Evolutionary conservation across 2,797 vertebrate species (phyloP).

Genomic region (Merluccius polli): DNA sequence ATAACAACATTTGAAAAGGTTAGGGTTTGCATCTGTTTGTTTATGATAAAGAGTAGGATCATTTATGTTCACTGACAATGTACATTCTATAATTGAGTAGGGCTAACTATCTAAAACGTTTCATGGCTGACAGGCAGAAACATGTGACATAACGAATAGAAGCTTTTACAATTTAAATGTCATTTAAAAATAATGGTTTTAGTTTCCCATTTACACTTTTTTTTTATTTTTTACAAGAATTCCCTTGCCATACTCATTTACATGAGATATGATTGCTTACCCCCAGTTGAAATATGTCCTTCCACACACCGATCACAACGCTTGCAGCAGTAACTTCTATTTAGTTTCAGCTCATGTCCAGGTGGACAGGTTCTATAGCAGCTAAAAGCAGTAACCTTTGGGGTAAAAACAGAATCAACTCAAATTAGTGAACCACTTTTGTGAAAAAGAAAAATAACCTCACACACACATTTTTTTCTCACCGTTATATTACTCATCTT

Average conservation of each 20-base stretch:
- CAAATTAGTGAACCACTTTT: background rate
- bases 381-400: conserved; percentile 42
- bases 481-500: conserved; percentile 10
- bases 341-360: conserved; percentile 28
- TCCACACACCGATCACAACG: conserved; percentile 35
- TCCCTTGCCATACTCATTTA: conserved; percentile 23
- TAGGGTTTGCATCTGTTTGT: background rate
- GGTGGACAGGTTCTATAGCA: conserved; percentile 50
- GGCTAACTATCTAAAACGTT: too few relatives aligned
- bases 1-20: conserved; percentile 2
- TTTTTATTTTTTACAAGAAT: too few relatives aligned
- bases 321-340: conserved; percentile 30
- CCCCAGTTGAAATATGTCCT: conserved; percentile 22
- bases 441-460: too few relatives aligned
- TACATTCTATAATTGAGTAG: background rate
- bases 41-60: background rate
- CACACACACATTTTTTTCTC: conserved; percentile 8
- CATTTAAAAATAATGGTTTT: too few relatives aligned
- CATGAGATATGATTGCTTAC: too few relatives aligned
- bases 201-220: too few relatives aligned
- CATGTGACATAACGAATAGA: too few relatives aligned
- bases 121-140: too few relatives aligned
- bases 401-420: conserved; percentile 8
- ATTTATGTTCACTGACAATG: background rate
- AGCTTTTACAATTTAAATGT: too few relatives aligned